Evolutionary conservation across 2,797 vertebrate genomes (phyloP), one percentile per base, ranked within the genome.

Genomic region (Kryptolebias ocellatus): DNA sequence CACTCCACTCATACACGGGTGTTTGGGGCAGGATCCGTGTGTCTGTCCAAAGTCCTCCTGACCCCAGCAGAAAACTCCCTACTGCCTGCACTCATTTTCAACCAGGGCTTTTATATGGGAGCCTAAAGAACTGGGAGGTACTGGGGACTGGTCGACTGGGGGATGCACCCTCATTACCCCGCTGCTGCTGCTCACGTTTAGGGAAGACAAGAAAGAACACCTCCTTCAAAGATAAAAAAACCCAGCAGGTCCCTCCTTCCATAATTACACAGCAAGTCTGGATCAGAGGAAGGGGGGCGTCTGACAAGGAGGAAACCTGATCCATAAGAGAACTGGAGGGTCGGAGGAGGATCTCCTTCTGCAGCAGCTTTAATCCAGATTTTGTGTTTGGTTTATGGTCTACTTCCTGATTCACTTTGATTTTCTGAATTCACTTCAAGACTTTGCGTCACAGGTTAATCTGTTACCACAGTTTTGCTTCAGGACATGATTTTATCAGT

Each of bases 31-130:
- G 92, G 95, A 92, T 95, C 92, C 93, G 75, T 84, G 90, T 52
- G 80, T 87, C 83, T 76, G 83, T 74, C 88, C 88, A 87, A 89
- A 84, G 94, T 94, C 87, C 89, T 94, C 95, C 96, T 94, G 95
- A 96, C 96, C 97, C 96, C 92, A 95, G 87, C 89, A 98, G 96
- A 98, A 92, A 97, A 96, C 95, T 96, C 96, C 97, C 95, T 96
- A 96, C 97, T 98, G 96, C 95, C 94, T 95, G 91, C 92, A 94
- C 91, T 89, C 78, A 93, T 90, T 92, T 92, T 88, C 88, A 87
- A 84, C 85, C 82, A 86, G 90, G 88, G 90, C 86, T 95, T 97
- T 96, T 98, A 98, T 98, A 96, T 89, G 95, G 89, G 79, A 88
- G 85, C 72, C 87, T 84, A 81, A 72, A 82, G 89, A 88, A 80